These are phyloP conservation scores for Drosophila hamatofila DNA, from an alignment of 2,888 invertebrate species.

Conservation along the genomic window DNA sequence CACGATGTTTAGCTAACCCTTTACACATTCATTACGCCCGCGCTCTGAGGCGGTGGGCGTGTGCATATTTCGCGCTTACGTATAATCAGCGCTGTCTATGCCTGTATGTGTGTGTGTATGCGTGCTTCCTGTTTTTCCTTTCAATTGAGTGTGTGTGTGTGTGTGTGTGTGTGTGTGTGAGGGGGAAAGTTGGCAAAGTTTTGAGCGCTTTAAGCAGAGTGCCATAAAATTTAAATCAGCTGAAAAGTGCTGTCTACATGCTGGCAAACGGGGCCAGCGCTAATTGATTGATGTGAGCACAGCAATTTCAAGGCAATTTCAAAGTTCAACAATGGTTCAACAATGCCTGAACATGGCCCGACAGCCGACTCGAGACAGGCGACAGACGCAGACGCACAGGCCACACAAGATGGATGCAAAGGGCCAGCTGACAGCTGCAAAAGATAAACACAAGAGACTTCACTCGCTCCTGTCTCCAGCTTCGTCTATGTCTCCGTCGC, in stretches of 20 bases:
- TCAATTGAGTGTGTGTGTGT: conserved; percentile 7
- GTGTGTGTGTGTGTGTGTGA: conserved; percentile 1
- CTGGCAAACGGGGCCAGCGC: conserved; percentile 49
- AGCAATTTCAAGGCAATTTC: conserved; percentile 79
- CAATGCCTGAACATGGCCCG: conserved; percentile 38
- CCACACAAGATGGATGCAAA: conserved; percentile 55
- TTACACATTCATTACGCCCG: conserved; percentile 75
- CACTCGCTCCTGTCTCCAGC: conserved; percentile 9
- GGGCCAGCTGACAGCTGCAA: conserved; percentile 63
- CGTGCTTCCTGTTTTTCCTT: conserved; percentile 31
- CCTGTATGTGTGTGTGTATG: conserved; percentile 13
- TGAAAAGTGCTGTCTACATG: conserved; percentile 59
- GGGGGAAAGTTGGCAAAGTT: conserved; percentile 23
- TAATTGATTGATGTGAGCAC: conserved; percentile 78
- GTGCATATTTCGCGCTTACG: conserved; percentile 60
- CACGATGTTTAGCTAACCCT: conserved; percentile 57
- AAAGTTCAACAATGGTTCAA: conserved; percentile 74
- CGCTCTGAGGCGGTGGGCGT: conserved; percentile 52
- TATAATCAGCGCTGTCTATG: conserved; percentile 64
- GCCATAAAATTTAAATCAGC: conserved; percentile 60
- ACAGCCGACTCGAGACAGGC: conserved; percentile 8
- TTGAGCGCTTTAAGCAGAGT: conserved; percentile 47
- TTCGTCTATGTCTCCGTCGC: background rate
- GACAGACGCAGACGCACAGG: conserved; percentile 35
- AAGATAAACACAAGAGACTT: conserved; percentile 67